A percentile compares a stretch with the other conserved stretches of the same genome.
Conservation (phyloP, 2,797 vertebrate genomes). For the Paramormyrops hopkinsi region DNA sequence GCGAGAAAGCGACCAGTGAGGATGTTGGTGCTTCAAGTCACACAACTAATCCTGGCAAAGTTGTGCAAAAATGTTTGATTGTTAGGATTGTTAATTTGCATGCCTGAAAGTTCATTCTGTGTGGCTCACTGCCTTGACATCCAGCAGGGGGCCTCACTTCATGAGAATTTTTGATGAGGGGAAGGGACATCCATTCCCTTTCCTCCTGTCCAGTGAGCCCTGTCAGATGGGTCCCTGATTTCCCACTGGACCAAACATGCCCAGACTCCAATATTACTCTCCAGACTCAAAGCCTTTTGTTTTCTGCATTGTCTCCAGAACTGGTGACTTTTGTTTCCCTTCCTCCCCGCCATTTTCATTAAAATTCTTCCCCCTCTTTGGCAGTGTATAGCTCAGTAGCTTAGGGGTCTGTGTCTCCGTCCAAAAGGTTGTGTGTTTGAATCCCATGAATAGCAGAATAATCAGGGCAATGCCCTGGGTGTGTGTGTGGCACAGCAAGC, state of each 20-base stretch:
- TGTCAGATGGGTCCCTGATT: neutral
- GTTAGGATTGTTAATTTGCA: neutral
- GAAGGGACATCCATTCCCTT: neutral
- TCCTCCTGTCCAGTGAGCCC: neutral
- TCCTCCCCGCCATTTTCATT: neutral
- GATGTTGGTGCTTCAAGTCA: neutral
- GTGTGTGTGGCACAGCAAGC: neutral
- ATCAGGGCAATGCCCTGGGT: neutral
- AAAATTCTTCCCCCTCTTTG: neutral
- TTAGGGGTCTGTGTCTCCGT: neutral
- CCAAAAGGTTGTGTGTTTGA: neutral
- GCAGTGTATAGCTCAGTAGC: neutral
- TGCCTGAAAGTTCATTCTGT: neutral
- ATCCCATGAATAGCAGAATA: neutral
- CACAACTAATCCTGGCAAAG: neutral
- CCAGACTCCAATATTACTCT: neutral
- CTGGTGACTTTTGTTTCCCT: neutral
- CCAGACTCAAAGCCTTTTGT: neutral
- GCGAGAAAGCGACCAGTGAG: neutral
- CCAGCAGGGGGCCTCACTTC: neutral
- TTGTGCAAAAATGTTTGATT: neutral
- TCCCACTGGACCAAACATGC: neutral
- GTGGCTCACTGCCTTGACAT: neutral
- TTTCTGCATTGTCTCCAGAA: neutral
- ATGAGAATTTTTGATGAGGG: neutral